Conservation (phyloP, 2,888 invertebrate species). For the Amaurobius ferox region DNA sequence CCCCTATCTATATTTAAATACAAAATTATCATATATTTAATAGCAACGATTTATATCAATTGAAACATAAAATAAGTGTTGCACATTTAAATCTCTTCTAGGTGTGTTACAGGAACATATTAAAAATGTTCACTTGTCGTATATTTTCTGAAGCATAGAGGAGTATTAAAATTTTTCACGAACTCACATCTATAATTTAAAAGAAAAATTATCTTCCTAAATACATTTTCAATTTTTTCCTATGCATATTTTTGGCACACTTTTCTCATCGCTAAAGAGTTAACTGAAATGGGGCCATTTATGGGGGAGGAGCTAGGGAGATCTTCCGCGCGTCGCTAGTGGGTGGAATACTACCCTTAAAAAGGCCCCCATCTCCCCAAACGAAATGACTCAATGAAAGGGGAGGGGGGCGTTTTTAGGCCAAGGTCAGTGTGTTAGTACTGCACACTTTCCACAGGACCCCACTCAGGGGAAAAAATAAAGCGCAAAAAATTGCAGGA, state of each 20-base stretch:
- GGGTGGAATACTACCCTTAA: neutral
- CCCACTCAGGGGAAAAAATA: neutral
- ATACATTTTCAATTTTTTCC: neutral
- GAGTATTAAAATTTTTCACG: too few species aligned
- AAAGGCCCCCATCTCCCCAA: neutral
- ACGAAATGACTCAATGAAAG: slow-evolving; percentile 26
- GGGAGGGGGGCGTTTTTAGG: slow-evolving; percentile 34
- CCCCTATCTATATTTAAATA: too few species aligned
- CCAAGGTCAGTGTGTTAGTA: slow-evolving; percentile 61
- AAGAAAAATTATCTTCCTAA: too few species aligned
- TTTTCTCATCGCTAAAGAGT: slow-evolving; percentile 2
- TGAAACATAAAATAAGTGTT: too few species aligned
- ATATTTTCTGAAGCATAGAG: too few species aligned
- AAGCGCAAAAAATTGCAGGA: neutral
- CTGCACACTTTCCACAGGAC: slow-evolving; percentile 9
- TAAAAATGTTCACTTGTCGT: too few species aligned
- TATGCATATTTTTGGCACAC: neutral
- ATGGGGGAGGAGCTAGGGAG: neutral
- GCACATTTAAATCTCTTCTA: too few species aligned
- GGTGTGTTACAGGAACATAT: too few species aligned
- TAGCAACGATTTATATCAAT: too few species aligned
- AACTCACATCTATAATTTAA: too few species aligned
- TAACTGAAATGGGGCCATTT: slow-evolving; percentile 5
- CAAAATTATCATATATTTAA: too few species aligned
- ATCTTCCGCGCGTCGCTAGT: neutral